Conservation (phyloP, 2,888 invertebrate species). For the Charanyca ferruginea region DNA sequence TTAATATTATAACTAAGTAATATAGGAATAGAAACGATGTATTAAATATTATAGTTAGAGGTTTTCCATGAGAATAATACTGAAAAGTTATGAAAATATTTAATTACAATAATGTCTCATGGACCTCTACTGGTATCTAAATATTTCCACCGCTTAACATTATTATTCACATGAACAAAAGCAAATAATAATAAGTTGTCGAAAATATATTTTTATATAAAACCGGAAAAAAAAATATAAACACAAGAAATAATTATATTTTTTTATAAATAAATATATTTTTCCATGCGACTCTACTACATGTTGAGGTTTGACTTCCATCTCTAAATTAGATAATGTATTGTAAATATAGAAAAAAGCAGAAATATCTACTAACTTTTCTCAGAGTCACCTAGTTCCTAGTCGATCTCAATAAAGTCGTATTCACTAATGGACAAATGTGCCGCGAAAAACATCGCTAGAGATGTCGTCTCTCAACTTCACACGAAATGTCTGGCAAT, state of each 20-base stretch:
- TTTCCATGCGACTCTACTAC: constrained; percentile 46
- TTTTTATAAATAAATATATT: constrained; percentile 60
- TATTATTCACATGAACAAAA: constrained; percentile 40
- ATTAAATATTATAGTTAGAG: constrained; percentile 3
- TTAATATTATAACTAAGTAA: constrained; percentile 61
- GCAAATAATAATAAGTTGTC: constrained; percentile 9
- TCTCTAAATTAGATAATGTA: constrained; percentile 16
- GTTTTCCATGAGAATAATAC: constrained; percentile 49
- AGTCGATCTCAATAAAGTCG: constrained; percentile 40
- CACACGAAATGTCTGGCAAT: no score
- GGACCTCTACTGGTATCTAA: constrained; percentile 2
- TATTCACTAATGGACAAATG: no score
- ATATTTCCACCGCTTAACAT: constrained; percentile 10
- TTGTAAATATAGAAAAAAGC: constrained; percentile 22
- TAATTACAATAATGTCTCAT: background rate
- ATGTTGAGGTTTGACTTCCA: constrained; percentile 32
- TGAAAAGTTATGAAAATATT: constrained; percentile 9
- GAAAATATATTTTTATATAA: constrained; percentile 70
- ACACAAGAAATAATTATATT: constrained; percentile 57
- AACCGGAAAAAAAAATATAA: constrained; percentile 51
- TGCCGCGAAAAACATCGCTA: no score
- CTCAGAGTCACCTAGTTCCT: constrained; percentile 77
- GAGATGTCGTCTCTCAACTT: no score
- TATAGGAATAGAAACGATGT: background rate
- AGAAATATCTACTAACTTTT: constrained; percentile 12